phyloP scores from a whole-genome alignment of 2,797 vertebrate species.

The Pyrocephalus nanus region DNA sequence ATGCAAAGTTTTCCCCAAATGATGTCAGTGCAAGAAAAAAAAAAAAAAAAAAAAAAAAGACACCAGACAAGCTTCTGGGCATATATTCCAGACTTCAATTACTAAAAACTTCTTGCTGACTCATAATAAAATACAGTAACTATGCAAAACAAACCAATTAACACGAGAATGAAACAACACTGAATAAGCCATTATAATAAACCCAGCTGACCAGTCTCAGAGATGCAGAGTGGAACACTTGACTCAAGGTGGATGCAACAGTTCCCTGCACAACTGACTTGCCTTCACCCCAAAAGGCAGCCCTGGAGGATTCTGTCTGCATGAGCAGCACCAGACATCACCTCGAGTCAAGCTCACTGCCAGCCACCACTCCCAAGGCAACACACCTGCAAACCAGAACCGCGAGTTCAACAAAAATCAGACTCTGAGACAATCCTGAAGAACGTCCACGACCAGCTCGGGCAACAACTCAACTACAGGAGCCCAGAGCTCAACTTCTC shows the following conservation, averaged over 20 bases:
- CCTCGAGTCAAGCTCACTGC: neutral
- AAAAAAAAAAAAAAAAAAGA: neutral
- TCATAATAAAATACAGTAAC: neutral
- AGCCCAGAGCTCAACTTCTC: neutral
- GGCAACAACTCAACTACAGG: neutral
- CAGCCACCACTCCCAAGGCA: neutral
- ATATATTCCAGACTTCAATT: neutral
- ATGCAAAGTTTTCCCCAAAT: neutral
- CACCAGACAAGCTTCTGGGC: neutral
- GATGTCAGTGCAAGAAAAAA: neutral
- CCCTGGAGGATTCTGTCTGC: neutral
- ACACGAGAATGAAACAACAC: neutral
- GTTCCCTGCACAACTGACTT: neutral
- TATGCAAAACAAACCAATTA: neutral
- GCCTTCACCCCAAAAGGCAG: neutral
- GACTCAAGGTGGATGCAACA: neutral
- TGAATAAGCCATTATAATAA: neutral
- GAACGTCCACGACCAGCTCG: neutral
- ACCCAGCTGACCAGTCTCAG: neutral
- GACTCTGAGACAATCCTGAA: neutral
- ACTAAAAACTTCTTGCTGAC: neutral
- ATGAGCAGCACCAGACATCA: neutral
- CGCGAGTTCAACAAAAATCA: fast-evolving
- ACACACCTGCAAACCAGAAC: neutral
- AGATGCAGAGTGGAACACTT: neutral